Conservation (phyloP, 2,797 vertebrate species). For the Hylomyscus alleni region DNA sequence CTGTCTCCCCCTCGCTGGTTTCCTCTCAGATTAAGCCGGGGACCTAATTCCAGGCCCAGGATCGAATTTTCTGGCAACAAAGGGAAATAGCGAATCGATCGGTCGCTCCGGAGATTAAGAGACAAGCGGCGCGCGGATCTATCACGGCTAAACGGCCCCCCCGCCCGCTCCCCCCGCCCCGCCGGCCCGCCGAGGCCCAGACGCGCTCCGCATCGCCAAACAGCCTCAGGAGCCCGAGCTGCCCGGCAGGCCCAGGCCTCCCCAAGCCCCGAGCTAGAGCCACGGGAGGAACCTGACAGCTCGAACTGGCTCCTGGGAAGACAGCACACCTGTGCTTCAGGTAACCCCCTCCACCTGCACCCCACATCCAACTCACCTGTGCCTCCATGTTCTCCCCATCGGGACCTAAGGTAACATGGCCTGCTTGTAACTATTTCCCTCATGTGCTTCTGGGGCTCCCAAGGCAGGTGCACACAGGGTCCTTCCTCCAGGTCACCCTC, state of each 20-base stretch:
- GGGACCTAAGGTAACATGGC: not conserved
- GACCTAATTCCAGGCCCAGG: slow-evolving; percentile 99
- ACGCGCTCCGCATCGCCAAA: slow-evolving; percentile 83
- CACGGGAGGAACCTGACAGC: not conserved
- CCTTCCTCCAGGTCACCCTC: not conserved
- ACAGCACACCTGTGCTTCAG: slow-evolving; percentile 66
- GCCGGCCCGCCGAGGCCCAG: slow-evolving; percentile 87
- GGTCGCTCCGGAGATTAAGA: slow-evolving; percentile 99
- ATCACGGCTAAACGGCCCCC: slow-evolving; percentile 92
- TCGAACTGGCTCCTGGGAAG: not conserved
- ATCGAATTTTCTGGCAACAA: slow-evolving; percentile 99
- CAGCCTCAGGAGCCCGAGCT: slow-evolving; percentile 76
- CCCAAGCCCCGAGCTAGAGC: slow-evolving; percentile 64
- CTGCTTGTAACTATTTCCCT: not conserved
- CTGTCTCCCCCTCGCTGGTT: slow-evolving; percentile 89
- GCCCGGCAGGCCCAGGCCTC: slow-evolving; percentile 41
- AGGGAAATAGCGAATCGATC: slow-evolving; percentile 99
- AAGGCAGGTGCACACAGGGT: not conserved
- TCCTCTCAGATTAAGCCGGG: slow-evolving; percentile 98
- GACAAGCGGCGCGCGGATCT: slow-evolving; percentile 98
- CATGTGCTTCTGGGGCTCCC: not conserved
- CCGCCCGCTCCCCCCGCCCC: slow-evolving; percentile 85
- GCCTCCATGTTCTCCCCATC: not conserved
- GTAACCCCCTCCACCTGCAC: slow-evolving; percentile 52
- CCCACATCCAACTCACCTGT: not conserved